Conservation (phyloP, 2,888 invertebrate genomes). For the Litoditis marina region DNA sequence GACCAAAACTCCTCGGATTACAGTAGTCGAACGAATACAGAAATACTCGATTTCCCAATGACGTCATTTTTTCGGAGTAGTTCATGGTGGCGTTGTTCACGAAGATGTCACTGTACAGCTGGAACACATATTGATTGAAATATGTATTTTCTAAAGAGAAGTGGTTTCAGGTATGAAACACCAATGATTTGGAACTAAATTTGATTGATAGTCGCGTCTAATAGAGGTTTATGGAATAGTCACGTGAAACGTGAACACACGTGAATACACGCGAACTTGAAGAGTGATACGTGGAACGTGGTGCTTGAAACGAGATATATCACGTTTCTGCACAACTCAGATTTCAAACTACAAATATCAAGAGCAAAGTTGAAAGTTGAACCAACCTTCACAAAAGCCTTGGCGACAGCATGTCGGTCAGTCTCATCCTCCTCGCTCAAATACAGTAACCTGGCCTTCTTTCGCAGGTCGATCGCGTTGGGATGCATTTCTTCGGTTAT, state of each 20-base stretch:
- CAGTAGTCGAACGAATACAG: slow-evolving; percentile 51
- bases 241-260: too few relatives aligned
- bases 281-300: too few relatives aligned
- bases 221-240: too few relatives aligned
- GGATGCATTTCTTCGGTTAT: slow-evolving; percentile 46
- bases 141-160: neutral
- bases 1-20: slow-evolving; percentile 48
- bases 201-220: too few relatives aligned
- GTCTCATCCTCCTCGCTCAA: slow-evolving; percentile 38
- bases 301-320: too few relatives aligned
- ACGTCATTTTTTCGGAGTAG: slow-evolving; percentile 42
- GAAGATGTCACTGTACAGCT: slow-evolving; percentile 50
- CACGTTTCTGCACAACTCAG: neutral
- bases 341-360: neutral
- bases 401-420: slow-evolving; percentile 41
- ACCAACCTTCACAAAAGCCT: slow-evolving; percentile 45
- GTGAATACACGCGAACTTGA: too few relatives aligned
- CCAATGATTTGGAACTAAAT: neutral
- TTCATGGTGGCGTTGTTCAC: slow-evolving; percentile 43
- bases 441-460: slow-evolving; percentile 46
- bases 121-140: slow-evolving; percentile 22
- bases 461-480: slow-evolving; percentile 37
- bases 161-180: neutral
- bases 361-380: neutral
- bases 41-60: slow-evolving; percentile 39